Evolutionary conservation across 2,113 vertebrate genomes (phyloP).

Genomic region (Chamaetylas fuelleborni): DNA sequence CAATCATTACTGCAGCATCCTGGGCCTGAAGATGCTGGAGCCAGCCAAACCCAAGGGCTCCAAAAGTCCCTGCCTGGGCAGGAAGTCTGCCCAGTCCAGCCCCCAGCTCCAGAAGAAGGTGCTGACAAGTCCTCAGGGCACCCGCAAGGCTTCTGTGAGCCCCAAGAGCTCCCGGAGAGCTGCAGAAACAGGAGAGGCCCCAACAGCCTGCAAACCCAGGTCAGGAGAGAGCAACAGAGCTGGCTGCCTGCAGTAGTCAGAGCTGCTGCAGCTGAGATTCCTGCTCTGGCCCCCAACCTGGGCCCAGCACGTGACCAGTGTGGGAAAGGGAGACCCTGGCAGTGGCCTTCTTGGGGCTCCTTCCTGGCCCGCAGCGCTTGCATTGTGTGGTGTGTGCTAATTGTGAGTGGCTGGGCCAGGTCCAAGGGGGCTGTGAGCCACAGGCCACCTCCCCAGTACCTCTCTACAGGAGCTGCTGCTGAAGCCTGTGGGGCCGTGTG

Average conservation of each 20-base stretch:
- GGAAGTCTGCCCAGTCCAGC: slow-evolving; percentile 85
- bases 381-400: slow-evolving; percentile 44
- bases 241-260: neutral
- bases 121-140: slow-evolving; percentile 80
- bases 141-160: slow-evolving; percentile 77
- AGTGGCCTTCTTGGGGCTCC: neutral
- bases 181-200: slow-evolving; percentile 66
- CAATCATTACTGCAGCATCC: slow-evolving; percentile 87
- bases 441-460: neutral
- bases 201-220: slow-evolving; percentile 52
- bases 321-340: neutral
- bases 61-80: slow-evolving; percentile 83
- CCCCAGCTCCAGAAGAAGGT: slow-evolving; percentile 89
- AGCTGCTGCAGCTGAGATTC: neutral
- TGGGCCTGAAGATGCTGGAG: slow-evolving; percentile 83
- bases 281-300: rapidly evolving
- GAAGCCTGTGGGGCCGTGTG: neutral
- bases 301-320: rapidly evolving
- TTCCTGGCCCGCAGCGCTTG: rapidly evolving
- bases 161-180: slow-evolving; percentile 78
- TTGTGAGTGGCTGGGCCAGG: neutral
- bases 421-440: rapidly evolving
- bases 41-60: slow-evolving; percentile 83
- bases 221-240: neutral
- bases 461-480: neutral